These are phyloP conservation scores for Parnassius orleans DNA, from an alignment of 2,888 invertebrate species.

Conservation along the genomic window DNA sequence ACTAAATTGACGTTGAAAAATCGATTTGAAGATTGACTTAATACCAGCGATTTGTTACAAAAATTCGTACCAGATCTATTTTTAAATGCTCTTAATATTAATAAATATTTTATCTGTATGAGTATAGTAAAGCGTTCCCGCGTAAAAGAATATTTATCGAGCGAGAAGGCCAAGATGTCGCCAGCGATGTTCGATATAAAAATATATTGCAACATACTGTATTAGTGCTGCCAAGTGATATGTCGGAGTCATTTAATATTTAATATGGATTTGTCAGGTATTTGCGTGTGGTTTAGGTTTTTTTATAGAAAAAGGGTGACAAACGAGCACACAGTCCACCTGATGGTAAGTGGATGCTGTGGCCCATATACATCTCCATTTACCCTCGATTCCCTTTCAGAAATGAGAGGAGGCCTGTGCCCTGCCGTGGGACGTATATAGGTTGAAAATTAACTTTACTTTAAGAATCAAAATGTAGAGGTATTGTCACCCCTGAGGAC, in stretches of 20 bases:
- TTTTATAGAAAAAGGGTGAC: too few species aligned
- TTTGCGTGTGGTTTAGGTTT: too few species aligned
- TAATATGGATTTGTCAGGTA: too few species aligned
- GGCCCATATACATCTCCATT: too few species aligned
- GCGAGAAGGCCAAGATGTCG: background rate
- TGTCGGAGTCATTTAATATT: background rate
- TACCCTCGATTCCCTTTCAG: too few species aligned
- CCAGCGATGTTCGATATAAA: background rate
- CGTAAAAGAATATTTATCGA: background rate
- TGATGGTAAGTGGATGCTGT: too few species aligned
- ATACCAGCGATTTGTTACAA: conserved; percentile 38
- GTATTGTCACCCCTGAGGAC: too few species aligned
- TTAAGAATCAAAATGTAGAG: too few species aligned
- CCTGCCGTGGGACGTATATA: too few species aligned
- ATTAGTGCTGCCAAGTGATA: background rate
- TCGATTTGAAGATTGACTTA: background rate
- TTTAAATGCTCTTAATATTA: conserved; percentile 5
- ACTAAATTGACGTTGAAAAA: background rate
- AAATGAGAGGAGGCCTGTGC: too few species aligned
- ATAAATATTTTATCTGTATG: background rate
- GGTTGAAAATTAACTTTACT: too few species aligned
- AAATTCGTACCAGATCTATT: conserved; percentile 31
- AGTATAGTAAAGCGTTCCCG: background rate
- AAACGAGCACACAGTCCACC: too few species aligned
- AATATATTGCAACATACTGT: background rate